A percentile compares a stretch with the other conserved stretches of the same genome.
Evolutionary conservation across 2,888 invertebrate species (phyloP).

Genomic region (Tethea ocularis): DNA sequence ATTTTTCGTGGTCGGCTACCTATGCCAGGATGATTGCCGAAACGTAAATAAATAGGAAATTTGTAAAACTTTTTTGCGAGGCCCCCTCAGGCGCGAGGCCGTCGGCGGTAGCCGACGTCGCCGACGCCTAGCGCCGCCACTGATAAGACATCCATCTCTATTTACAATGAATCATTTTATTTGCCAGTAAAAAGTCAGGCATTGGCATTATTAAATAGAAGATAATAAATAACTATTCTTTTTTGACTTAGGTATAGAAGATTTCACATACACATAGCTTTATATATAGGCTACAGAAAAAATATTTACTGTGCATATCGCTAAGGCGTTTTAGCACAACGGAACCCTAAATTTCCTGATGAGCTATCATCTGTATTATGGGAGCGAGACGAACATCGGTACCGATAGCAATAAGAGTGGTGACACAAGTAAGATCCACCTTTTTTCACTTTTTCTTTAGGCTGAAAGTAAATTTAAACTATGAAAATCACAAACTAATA

Average conservation of each 20-base stretch:
- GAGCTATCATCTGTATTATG: constrained; percentile 97
- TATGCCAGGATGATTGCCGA: no score
- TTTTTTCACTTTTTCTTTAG: constrained; percentile 93
- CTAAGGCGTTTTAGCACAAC: constrained; percentile 87
- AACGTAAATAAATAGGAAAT: no score
- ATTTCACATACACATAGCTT: no score
- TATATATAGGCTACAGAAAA: no score
- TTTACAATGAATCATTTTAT: not conserved
- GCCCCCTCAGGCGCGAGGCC: no score
- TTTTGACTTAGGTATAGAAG: no score
- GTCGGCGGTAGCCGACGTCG: no score
- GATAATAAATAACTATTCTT: not conserved
- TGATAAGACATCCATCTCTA: no score
- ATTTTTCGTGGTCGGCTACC: no score
- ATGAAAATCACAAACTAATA: constrained; percentile 9
- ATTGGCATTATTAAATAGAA: not conserved
- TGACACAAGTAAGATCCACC: constrained; percentile 98
- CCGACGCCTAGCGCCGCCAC: no score
- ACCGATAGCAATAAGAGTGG: constrained; percentile 94
- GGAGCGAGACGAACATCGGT: constrained; percentile 96
- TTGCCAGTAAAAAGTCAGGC: not conserved
- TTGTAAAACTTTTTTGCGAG: no score
- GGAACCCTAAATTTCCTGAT: constrained; percentile 96
- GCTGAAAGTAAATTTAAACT: constrained; percentile 59
- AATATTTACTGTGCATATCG: not conserved